phyloP scores from a whole-genome alignment of 2,797 vertebrate species.

The Sebastes iracundus region DNA sequence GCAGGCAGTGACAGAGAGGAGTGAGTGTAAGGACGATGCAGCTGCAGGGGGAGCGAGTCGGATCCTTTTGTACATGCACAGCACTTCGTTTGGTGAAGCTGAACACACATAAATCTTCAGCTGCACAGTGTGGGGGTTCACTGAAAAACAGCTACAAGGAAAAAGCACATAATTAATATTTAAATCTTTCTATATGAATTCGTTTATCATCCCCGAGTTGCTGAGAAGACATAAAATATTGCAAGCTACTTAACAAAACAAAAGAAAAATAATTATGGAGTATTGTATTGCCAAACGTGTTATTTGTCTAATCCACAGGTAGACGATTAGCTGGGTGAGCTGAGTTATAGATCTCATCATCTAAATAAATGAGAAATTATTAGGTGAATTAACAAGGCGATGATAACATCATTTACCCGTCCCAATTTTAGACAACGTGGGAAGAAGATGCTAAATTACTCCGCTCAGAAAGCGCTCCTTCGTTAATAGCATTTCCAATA shows the following conservation, averaged over 20 bases:
- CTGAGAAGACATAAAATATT: conserved; percentile 25
- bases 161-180: conserved; percentile 36
- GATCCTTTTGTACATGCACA: background rate
- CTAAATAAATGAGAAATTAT: conserved; percentile 79
- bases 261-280: background rate
- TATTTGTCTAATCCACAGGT: conserved; percentile 57
- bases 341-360: conserved; percentile 68
- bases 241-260: conserved; percentile 13
- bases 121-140: background rate
- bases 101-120: conserved; percentile 16
- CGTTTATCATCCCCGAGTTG: conserved; percentile 24
- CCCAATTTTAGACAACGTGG: conserved; percentile 72
- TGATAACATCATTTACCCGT: conserved; percentile 69
- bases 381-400: conserved; percentile 74
- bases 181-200: conserved; percentile 20
- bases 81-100: background rate
- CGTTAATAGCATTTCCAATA: conserved; percentile 78
- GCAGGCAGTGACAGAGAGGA: background rate
- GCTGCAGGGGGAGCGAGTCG: background rate
- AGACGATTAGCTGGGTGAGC: conserved; percentile 49
- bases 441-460: conserved; percentile 76
- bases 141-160: conserved; percentile 25
- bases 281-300: conserved; percentile 36
- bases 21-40: background rate
- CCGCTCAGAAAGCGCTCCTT: conserved; percentile 54